Evolutionary conservation across 2,113 vertebrate species (phyloP).

Genomic region (Perognathus longimembris): DNA sequence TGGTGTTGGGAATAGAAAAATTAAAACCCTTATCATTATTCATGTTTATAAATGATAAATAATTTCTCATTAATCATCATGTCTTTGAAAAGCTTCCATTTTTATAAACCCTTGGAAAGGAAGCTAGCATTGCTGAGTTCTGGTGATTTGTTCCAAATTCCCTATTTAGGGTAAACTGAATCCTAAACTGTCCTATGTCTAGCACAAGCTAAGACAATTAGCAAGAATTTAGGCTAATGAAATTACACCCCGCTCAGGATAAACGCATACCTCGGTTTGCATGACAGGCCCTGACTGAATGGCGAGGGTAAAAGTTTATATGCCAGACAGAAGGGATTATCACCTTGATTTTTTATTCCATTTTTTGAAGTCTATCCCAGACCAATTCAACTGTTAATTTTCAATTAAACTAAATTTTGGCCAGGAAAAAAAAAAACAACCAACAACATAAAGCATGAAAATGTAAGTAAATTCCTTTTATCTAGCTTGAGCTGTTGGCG

Average conservation of each 20-base stretch:
- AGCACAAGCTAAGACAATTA: conserved; percentile 85
- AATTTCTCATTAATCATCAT: background rate
- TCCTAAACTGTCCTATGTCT: conserved; percentile 76
- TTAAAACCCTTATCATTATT: no score
- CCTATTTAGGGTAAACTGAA: conserved; percentile 74
- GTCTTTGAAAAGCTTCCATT: background rate
- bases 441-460: conserved; percentile 79
- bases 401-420: conserved; percentile 89
- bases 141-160: conserved; percentile 57
- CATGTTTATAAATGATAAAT: no score
- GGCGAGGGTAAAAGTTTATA: conserved; percentile 52
- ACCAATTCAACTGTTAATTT: conserved; percentile 89
- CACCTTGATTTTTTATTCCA: conserved; percentile 80
- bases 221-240: conserved; percentile 79
- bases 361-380: conserved; percentile 81
- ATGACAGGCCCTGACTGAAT: conserved; percentile 77
- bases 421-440: conserved; percentile 54
- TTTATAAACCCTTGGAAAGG: conserved; percentile 27
- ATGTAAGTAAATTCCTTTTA: conserved; percentile 85
- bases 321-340: conserved; percentile 81
- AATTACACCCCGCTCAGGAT: conserved; percentile 83
- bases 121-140: conserved; percentile 1
- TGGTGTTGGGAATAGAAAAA: no score
- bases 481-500: conserved; percentile 85
- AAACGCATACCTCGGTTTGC: conserved; percentile 85